phyloP scores from a whole-genome alignment of 2,888 invertebrate species.

The Plemyria rubiginata region DNA sequence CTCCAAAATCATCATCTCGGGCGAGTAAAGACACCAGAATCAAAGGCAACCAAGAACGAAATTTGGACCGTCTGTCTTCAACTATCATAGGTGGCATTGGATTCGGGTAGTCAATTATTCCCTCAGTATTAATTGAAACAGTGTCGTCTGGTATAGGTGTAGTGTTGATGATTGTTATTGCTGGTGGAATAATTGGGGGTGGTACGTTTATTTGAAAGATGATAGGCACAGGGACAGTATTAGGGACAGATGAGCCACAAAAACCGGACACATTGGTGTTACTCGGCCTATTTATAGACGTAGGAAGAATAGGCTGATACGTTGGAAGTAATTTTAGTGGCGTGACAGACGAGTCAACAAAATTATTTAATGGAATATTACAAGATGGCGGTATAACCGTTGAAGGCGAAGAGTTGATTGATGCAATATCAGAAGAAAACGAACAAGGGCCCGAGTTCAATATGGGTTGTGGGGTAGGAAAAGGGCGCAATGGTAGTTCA shows the following conservation, averaged over 20 bases:
- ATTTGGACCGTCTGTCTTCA: slow-evolving; percentile 50
- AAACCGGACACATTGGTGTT: neutral
- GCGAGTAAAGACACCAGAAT: slow-evolving; percentile 55
- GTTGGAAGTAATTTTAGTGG: neutral
- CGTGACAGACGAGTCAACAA: slow-evolving; percentile 5
- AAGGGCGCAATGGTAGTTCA: slow-evolving; percentile 12
- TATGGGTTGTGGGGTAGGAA: slow-evolving; percentile 14
- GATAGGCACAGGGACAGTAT: slow-evolving; percentile 46
- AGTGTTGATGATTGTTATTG: slow-evolving; percentile 46
- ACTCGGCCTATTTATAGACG: neutral
- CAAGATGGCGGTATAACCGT: slow-evolving; percentile 13
- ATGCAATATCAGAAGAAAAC: slow-evolving; percentile 10
- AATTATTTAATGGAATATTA: slow-evolving; percentile 8
- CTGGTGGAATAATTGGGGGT: slow-evolving; percentile 47
- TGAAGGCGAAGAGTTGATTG: slow-evolving; percentile 13
- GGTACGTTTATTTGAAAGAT: slow-evolving; percentile 61
- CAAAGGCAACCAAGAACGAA: slow-evolving; percentile 56
- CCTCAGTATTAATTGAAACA: slow-evolving; percentile 27
- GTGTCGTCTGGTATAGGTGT: slow-evolving; percentile 40
- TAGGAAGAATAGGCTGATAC: slow-evolving; percentile 25
- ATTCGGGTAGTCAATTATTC: slow-evolving; percentile 23
- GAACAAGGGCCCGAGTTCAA: slow-evolving; percentile 14
- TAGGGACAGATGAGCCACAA: slow-evolving; percentile 2
- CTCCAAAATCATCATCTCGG: slow-evolving; percentile 44
- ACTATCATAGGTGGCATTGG: slow-evolving; percentile 52